Evolutionary conservation across 2,113 vertebrate species (phyloP).

Genomic region (Ceratotherium simum): DNA sequence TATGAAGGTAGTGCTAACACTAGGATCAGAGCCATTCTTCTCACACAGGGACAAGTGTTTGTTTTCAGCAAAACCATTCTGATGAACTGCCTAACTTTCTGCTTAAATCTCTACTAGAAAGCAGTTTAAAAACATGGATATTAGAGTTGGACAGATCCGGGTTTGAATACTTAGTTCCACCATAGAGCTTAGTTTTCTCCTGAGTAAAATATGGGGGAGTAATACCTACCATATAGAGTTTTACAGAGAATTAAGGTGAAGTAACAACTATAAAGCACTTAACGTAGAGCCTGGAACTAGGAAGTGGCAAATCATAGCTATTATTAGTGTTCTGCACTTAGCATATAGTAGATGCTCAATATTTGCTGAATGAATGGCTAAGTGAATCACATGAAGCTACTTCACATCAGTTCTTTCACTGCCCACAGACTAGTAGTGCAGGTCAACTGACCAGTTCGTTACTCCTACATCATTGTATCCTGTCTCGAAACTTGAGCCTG

Average conservation of each 20-base stretch:
- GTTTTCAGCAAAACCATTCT: constrained; percentile 39
- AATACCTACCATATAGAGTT: constrained; percentile 20
- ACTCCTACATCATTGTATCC: neutral
- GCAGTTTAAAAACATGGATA: neutral
- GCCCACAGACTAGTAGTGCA: neutral
- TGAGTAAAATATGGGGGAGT: neutral
- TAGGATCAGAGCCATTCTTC: constrained; percentile 23
- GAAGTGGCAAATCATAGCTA: neutral
- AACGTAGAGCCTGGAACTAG: neutral
- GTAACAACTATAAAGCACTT: constrained; percentile 1
- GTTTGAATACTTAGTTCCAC: constrained; percentile 10
- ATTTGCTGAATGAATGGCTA: neutral
- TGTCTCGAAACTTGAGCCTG: constrained; percentile 37
- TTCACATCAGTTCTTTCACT: neutral
- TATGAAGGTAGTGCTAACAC: neutral
- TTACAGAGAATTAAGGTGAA: constrained; percentile 35
- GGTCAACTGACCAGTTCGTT: neutral
- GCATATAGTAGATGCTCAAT: neutral
- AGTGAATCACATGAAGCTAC: neutral
- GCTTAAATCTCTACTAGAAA: neutral
- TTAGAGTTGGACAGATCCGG: neutral
- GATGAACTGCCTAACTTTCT: neutral
- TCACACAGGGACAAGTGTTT: constrained; percentile 31
- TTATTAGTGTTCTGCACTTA: constrained; percentile 2
- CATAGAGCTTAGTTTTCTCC: constrained; percentile 52